phyloP scores from a whole-genome alignment of 2,797 vertebrate species.

The Acrossocheilus fasciatus region DNA sequence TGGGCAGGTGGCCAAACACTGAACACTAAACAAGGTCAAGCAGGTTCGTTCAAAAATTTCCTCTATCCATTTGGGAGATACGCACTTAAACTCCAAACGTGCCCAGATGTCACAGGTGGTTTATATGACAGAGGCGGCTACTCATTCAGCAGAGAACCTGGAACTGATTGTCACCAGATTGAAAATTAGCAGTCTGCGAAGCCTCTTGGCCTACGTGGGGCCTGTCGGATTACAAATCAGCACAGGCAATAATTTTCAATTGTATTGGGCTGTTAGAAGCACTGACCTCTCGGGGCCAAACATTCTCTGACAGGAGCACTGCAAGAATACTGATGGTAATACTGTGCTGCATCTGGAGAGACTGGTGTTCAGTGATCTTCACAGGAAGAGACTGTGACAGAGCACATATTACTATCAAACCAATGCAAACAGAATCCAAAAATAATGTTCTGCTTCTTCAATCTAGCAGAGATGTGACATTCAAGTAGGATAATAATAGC shows the following conservation, averaged over 20 bases:
- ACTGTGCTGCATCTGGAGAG: constrained; percentile 4
- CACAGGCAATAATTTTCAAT: constrained; percentile 57
- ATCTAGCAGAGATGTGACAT: neutral
- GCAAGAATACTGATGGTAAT: constrained; percentile 59
- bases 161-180: constrained; percentile 58
- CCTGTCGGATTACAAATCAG: constrained; percentile 62
- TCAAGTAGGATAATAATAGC: constrained; percentile 6
- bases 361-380: constrained; percentile 32
- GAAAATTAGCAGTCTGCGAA: constrained; percentile 58
- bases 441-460: constrained; percentile 15
- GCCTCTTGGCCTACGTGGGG: constrained; percentile 39
- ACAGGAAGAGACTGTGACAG: constrained; percentile 32
- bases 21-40: constrained; percentile 28
- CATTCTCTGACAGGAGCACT: constrained; percentile 34
- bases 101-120: constrained; percentile 18
- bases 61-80: constrained; percentile 18
- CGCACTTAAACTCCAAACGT: constrained; percentile 12
- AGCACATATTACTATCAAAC: constrained; percentile 45
- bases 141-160: neutral
- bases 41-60: constrained; percentile 8
- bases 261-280: constrained; percentile 54
- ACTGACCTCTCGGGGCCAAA: constrained; percentile 42
- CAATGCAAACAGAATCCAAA: constrained; percentile 22
- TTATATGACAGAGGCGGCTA: constrained; percentile 15
- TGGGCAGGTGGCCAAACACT: neutral